Conservation (phyloP, 2,113 vertebrate genomes). For the Ptilonorhynchus violaceus region DNA sequence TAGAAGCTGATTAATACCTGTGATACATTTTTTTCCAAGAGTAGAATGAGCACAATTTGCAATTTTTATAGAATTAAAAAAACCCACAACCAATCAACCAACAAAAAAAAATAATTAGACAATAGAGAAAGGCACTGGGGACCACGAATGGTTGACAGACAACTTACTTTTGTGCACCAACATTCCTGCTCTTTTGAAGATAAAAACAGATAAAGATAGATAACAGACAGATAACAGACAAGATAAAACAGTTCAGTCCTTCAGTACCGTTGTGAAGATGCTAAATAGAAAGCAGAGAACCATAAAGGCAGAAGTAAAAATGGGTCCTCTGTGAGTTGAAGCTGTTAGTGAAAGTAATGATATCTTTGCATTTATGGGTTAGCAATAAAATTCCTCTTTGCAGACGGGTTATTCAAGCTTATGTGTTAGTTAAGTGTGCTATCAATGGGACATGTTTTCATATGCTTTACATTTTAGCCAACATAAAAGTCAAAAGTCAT, state of each 20-base stretch:
- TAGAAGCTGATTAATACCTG: background rate
- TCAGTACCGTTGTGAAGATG: background rate
- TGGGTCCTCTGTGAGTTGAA: background rate
- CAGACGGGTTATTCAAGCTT: background rate
- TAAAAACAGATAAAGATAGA: no score
- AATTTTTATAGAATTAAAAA: background rate
- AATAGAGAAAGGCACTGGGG: background rate
- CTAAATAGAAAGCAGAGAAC: background rate
- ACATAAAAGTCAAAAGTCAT: background rate
- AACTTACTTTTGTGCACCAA: background rate
- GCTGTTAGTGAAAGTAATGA: constrained; percentile 38
- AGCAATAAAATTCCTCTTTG: constrained; percentile 31
- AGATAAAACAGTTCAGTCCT: background rate
- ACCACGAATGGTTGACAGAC: background rate
- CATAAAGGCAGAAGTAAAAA: constrained; percentile 12
- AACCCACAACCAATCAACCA: rapidly evolving
- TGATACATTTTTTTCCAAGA: background rate
- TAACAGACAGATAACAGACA: no score
- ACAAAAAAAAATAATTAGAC: background rate
- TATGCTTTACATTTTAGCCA: background rate
- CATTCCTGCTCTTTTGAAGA: background rate
- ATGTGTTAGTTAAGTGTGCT: background rate
- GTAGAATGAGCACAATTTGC: background rate
- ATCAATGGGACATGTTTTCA: background rate
- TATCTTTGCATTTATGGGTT: constrained; percentile 10